These are phyloP conservation scores for Paradoxurus hermaphroditus DNA, from an alignment of 2,113 vertebrate genomes.

Conservation along the genomic window DNA sequence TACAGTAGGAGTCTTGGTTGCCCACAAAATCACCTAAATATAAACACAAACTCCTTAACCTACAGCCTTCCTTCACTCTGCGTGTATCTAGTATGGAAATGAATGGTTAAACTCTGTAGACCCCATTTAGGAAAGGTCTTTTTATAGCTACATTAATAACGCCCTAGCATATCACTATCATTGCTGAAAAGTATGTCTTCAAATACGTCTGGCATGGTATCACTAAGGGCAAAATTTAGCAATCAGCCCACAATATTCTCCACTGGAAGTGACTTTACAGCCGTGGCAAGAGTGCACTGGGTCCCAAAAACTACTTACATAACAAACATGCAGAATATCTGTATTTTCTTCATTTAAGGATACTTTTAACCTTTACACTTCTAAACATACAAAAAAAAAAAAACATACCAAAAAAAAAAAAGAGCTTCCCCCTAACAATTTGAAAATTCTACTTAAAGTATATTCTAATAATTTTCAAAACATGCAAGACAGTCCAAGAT, in stretches of 20 bases:
- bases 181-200: background rate
- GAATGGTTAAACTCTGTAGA: background rate
- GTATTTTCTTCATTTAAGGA: constrained; percentile 4
- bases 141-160: background rate
- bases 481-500: constrained; percentile 75
- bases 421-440: background rate
- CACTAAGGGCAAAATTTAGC: background rate
- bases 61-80: background rate
- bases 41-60: constrained; percentile 13
- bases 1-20: background rate
- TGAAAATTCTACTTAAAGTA: constrained; percentile 20
- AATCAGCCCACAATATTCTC: background rate
- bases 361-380: constrained; percentile 39
- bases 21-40: constrained; percentile 3
- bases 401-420: background rate
- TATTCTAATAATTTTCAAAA: constrained; percentile 57
- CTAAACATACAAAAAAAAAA: background rate
- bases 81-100: background rate
- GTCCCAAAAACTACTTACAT: background rate
- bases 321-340: constrained; percentile 53
- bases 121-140: background rate
- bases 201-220: background rate
- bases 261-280: constrained; percentile 54
- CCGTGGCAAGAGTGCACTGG: background rate
- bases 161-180: background rate